Conservation (phyloP, 2,797 vertebrate species). For the Muscicapa comitata region DNA sequence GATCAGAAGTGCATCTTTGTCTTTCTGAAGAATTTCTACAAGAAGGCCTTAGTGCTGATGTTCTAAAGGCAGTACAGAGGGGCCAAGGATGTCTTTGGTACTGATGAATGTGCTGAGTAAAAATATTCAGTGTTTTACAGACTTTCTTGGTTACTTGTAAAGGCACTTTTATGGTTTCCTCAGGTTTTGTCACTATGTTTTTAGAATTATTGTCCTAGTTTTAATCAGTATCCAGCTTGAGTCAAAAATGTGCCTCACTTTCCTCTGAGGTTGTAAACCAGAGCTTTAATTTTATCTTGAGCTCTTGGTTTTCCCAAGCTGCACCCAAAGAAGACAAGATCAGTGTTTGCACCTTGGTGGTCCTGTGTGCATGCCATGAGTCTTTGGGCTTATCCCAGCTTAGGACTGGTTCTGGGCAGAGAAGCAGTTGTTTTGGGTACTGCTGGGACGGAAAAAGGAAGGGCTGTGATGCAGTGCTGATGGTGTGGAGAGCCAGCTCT, state of each 20-base stretch:
- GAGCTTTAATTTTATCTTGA: background rate
- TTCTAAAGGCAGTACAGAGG: background rate
- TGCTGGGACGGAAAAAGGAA: background rate
- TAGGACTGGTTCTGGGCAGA: background rate
- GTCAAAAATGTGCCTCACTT: background rate
- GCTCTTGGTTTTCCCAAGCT: background rate
- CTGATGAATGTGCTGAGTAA: background rate
- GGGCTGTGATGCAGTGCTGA: fast-evolving
- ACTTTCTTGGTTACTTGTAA: background rate
- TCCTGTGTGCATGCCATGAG: background rate
- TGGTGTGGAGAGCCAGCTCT: background rate
- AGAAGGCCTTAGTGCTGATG: background rate
- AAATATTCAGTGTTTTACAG: background rate
- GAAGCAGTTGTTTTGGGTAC: background rate
- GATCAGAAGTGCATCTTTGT: background rate
- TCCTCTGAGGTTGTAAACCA: background rate
- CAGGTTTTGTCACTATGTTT: background rate
- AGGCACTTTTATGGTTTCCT: background rate
- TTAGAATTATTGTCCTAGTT: background rate
- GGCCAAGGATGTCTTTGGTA: background rate
- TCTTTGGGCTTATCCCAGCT: background rate
- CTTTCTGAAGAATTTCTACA: background rate
- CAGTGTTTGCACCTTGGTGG: background rate
- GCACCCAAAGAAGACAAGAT: background rate
- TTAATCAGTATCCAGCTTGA: background rate